phyloP scores from a whole-genome alignment of 2,797 vertebrate genomes.

The Lagorchestes hirsutus region DNA sequence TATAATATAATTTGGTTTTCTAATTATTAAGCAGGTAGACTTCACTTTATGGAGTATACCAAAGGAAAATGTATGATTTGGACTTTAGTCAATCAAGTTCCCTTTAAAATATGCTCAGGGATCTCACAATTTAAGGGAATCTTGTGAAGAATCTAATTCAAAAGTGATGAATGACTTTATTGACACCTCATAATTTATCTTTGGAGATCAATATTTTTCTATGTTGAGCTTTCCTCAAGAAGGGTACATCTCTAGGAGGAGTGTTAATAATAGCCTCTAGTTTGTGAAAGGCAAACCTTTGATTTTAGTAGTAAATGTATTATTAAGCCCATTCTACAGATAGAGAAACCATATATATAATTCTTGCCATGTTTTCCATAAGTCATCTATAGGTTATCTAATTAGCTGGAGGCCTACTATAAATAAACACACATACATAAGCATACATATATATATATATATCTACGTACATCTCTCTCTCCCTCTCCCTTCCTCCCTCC shows the following conservation, averaged over 20 bases:
- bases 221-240: background rate
- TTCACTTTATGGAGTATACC: background rate
- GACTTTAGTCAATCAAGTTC: background rate
- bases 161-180: slow-evolving; percentile 19
- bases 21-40: background rate
- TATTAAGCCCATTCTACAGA: background rate
- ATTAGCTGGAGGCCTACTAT: background rate
- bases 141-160: background rate
- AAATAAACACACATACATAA: background rate
- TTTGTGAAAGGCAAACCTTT: slow-evolving; percentile 8
- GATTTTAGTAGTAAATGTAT: background rate
- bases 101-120: background rate
- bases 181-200: background rate
- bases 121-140: background rate
- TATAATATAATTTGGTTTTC: too few relatives aligned
- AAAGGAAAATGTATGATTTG: background rate
- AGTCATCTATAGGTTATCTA: background rate
- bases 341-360: background rate
- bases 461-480: background rate
- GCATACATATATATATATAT: background rate
- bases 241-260: background rate
- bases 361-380: background rate
- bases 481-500: too few relatives aligned
- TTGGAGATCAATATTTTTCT: background rate
- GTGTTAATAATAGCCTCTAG: background rate